A percentile compares a stretch with the other conserved stretches of the same genome.
Conservation (phyloP, 2,113 vertebrate species). For the Mormoops blainvillei region DNA sequence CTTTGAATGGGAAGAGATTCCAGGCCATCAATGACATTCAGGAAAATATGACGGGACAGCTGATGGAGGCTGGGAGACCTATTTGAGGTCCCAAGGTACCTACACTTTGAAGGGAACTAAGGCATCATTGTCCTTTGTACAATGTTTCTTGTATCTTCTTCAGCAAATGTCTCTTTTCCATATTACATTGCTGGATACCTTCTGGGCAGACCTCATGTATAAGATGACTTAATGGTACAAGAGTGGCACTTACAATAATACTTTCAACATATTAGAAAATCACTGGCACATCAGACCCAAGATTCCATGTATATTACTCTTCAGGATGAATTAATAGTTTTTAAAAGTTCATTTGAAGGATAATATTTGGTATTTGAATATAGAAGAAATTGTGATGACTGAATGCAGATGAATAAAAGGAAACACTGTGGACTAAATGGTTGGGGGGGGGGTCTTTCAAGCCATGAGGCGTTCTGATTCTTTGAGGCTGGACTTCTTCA, state of each 20-base stretch:
- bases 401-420: background rate
- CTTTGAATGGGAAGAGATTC: too few relatives aligned
- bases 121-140: too few relatives aligned
- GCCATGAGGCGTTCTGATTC: background rate
- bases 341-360: background rate
- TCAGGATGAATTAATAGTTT: background rate
- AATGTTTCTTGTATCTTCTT: too few relatives aligned
- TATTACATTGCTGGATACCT: too few relatives aligned
- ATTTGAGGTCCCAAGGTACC: too few relatives aligned
- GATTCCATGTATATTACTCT: background rate
- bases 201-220: too few relatives aligned
- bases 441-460: fast-evolving
- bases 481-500: background rate
- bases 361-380: background rate
- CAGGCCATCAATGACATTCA: too few relatives aligned
- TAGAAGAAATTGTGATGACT: background rate
- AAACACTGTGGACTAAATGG: too few relatives aligned
- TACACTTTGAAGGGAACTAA: too few relatives aligned
- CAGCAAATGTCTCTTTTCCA: too few relatives aligned
- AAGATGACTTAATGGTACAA: background rate
- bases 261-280: background rate
- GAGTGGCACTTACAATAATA: background rate
- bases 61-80: too few relatives aligned
- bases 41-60: too few relatives aligned
- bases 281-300: background rate